These are phyloP conservation scores for Heteromyza rotundicornis DNA, from an alignment of 2,888 invertebrate genomes.

Conservation along the genomic window DNA sequence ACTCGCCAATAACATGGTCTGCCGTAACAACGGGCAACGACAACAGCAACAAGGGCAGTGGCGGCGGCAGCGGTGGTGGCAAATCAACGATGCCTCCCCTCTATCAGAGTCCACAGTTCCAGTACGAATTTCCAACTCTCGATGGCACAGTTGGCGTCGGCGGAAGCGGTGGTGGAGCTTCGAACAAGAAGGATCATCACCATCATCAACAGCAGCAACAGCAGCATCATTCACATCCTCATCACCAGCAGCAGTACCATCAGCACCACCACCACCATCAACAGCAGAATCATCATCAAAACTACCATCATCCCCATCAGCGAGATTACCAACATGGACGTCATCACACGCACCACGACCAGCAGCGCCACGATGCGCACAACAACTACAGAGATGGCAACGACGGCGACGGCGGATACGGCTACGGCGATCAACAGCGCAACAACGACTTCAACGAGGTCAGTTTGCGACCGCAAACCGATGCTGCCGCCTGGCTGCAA, in stretches of 20 bases:
- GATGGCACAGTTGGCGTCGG: constrained; percentile 66
- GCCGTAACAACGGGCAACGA: constrained; percentile 67
- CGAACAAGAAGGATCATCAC: constrained; percentile 57
- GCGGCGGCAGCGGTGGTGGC: constrained; percentile 39
- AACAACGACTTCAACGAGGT: constrained; percentile 52
- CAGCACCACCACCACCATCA: constrained; percentile 44
- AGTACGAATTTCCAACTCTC: constrained; percentile 94
- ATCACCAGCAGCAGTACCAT: constrained; percentile 37
- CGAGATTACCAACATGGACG: constrained; percentile 34
- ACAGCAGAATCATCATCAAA: constrained; percentile 32
- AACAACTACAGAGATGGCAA: constrained; percentile 62
- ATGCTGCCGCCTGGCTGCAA: constrained; percentile 59
- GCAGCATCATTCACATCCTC: constrained; percentile 37
- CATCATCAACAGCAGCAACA: constrained; percentile 34
- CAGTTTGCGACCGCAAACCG: constrained; percentile 61
- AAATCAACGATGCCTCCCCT: constrained; percentile 66
- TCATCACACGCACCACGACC: constrained; percentile 32
- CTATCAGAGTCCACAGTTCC: constrained; percentile 87
- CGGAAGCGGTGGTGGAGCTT: constrained; percentile 42
- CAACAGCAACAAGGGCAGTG: constrained; percentile 41
- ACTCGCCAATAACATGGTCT: constrained; percentile 69
- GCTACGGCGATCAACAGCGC: constrained; percentile 30
- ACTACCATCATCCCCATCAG: constrained; percentile 35
- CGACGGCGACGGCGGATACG: constrained; percentile 47
- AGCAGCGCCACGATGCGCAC: constrained; percentile 29